Base-by-base conservation (phyloP, 92 coral and sea anemone genomes). In the Siderastrea siderea region DNA sequence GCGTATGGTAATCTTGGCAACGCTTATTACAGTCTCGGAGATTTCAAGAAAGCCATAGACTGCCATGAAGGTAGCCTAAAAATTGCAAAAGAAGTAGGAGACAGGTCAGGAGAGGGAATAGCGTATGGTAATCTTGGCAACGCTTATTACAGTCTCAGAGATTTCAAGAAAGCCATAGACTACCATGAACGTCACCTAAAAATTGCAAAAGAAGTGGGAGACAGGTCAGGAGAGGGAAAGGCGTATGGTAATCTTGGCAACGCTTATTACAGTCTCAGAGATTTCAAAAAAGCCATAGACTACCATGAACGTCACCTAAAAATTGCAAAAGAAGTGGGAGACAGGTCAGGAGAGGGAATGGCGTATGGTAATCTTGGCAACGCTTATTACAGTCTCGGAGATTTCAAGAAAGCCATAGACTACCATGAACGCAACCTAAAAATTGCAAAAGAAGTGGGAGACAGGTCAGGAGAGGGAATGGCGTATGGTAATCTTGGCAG, bases 161-260 rank as follows among this genome's bases (percentile, higher is more conserved):
- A 70, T 3, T 70, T 45, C 75, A 3, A 70, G 15, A 70, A 70
- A 70, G 46, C 75, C 38, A 66, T 16, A 16, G 66, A 60, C 10
- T 16, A 60, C 66, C 16, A n/a, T n/a, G n/a, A n/a, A n/a, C n/a
- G n/a, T n/a, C n/a, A n/a, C n/a, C n/a, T n/a, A n/a, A n/a, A n/a
- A n/a, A n/a, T n/a, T n/a, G n/a, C n/a, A n/a, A n/a, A n/a, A n/a
- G n/a, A n/a, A n/a, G n/a, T n/a, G n/a, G n/a, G n/a, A n/a, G n/a
- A n/a, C 75, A 71, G 38, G 75, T 46, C 55, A 45, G 75, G 50
- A 49, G 75, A 71, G 6, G 75, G 75, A 43, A 71, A 1, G 17
- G 55, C 63, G 10, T 57, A 77, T 43, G 47, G 68, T 12, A 48
- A 72, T 3, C 9, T 72, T 72, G 77, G 58, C 44, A 48, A 49